These are phyloP conservation scores for Agrochola circellaris DNA, from an alignment of 2,888 invertebrate genomes.

Conservation along the genomic window DNA sequence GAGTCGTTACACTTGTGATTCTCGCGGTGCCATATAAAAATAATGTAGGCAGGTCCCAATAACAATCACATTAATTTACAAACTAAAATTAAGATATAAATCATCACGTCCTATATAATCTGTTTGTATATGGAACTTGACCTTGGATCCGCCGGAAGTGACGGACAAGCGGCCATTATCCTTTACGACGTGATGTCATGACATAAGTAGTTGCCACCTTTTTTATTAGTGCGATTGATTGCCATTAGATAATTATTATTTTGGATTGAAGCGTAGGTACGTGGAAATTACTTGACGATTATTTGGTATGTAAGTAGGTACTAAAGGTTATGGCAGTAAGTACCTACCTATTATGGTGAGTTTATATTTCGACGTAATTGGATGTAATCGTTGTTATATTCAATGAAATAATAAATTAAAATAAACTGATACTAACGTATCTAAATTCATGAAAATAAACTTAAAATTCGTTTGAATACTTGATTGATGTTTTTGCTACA, in stretches of 20 bases:
- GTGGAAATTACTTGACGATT: conserved; percentile 29
- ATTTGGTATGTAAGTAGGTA: conserved; percentile 40
- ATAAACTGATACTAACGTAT: background rate
- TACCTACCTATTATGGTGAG: background rate
- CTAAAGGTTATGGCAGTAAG: background rate
- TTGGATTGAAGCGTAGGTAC: conserved; percentile 34
- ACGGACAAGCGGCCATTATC: conserved; percentile 64
- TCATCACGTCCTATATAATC: conserved; percentile 36
- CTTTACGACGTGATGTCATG: conserved; percentile 56
- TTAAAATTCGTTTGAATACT: background rate
- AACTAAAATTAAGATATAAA: conserved; percentile 32
- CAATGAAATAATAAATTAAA: background rate
- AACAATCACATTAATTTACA: background rate
- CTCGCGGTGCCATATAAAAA: background rate
- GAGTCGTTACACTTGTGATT: background rate
- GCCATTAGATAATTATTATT: conserved; percentile 50
- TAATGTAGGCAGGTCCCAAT: background rate
- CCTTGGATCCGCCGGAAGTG: conserved; percentile 72
- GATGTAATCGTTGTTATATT: background rate
- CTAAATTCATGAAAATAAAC: background rate
- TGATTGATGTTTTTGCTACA: background rate
- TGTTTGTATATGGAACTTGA: conserved; percentile 58
- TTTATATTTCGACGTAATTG: background rate
- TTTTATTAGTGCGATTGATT: conserved; percentile 53
- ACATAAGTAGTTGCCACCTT: conserved; percentile 40